Percentiles rank a stretch among this genome's conserved stretches.
phyloP scores from a whole-genome alignment of 2,888 invertebrate species.

The Spialia ferax region DNA sequence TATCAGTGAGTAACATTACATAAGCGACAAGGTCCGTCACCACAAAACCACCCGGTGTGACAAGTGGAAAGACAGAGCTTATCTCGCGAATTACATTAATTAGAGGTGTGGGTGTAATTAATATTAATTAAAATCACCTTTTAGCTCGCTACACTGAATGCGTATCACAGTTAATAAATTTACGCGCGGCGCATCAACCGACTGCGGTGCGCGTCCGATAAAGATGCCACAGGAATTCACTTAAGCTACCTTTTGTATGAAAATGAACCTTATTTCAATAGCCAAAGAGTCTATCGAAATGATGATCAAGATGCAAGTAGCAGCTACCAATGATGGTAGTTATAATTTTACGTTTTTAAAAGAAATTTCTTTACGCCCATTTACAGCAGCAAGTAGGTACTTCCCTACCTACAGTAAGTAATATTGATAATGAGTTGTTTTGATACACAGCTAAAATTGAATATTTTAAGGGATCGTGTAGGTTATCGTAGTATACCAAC shows the following conservation, averaged over 20 bases:
- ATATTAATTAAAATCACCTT: conserved; percentile 86
- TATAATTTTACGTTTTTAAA: conserved; percentile 12
- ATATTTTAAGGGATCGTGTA: not conserved
- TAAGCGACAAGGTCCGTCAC: conserved; percentile 26
- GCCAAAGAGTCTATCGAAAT: conserved; percentile 1
- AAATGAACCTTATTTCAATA: conserved; percentile 43
- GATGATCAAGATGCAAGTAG: not conserved
- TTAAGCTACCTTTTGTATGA: conserved; percentile 33
- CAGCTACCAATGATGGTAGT: conserved; percentile 12
- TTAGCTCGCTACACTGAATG: conserved; percentile 82
- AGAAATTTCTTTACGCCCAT: conserved; percentile 5
- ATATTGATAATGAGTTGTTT: not conserved
- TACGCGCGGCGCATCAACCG: conserved; percentile 73
- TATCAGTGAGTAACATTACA: not conserved
- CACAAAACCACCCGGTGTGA: conserved; percentile 57
- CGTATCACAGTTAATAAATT: conserved; percentile 87
- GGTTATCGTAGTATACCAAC: no score
- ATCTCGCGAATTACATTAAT: conserved; percentile 84
- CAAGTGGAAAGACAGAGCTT: conserved; percentile 62
- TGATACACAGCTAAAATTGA: conserved; percentile 12
- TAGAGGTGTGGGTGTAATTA: conserved; percentile 85
- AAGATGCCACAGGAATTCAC: conserved; percentile 70
- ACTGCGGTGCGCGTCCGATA: conserved; percentile 74
- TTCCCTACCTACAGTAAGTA: not conserved
- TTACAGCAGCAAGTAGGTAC: not conserved